Conservation (phyloP, 2,113 vertebrate genomes). For the Seriola quinqueradiata region DNA sequence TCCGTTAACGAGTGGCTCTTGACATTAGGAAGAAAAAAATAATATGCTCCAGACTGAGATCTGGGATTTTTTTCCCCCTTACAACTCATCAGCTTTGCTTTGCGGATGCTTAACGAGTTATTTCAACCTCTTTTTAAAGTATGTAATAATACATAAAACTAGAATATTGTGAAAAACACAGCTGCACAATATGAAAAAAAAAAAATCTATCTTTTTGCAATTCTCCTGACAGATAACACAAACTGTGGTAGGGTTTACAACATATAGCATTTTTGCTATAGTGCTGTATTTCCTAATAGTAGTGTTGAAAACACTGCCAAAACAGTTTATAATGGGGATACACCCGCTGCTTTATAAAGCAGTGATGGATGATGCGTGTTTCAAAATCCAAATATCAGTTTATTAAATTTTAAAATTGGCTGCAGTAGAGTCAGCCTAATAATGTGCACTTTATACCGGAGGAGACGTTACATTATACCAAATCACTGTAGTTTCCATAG, state of each 20-base stretch:
- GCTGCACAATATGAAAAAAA: neutral
- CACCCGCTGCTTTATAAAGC: neutral
- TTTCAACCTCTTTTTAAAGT: conserved; percentile 7
- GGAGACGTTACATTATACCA: neutral
- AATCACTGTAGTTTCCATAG: neutral
- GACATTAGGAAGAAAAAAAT: conserved; percentile 27
- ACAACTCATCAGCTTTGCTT: conserved; percentile 43
- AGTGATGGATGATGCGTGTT: neutral
- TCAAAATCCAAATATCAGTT: conserved; percentile 5
- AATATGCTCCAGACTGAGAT: neutral
- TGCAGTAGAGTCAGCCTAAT: neutral
- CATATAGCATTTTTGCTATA: neutral
- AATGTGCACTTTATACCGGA: neutral
- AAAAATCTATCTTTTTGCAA: neutral
- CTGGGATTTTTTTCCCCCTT: neutral
- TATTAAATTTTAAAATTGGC: conserved; percentile 15
- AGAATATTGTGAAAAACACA: conserved; percentile 10
- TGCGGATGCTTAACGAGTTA: conserved; percentile 17
- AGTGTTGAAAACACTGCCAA: neutral
- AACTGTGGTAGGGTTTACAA: neutral
- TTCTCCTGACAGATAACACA: conserved; percentile 1
- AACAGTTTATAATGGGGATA: neutral
- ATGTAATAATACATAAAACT: conserved; percentile 13
- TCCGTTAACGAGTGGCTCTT: conserved; percentile 54
- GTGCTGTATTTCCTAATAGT: neutral